A percentile compares a stretch with the other conserved stretches of the same genome.
phyloP scores from a whole-genome alignment of 2,113 vertebrate species.

The Sylvilagus bachmani region DNA sequence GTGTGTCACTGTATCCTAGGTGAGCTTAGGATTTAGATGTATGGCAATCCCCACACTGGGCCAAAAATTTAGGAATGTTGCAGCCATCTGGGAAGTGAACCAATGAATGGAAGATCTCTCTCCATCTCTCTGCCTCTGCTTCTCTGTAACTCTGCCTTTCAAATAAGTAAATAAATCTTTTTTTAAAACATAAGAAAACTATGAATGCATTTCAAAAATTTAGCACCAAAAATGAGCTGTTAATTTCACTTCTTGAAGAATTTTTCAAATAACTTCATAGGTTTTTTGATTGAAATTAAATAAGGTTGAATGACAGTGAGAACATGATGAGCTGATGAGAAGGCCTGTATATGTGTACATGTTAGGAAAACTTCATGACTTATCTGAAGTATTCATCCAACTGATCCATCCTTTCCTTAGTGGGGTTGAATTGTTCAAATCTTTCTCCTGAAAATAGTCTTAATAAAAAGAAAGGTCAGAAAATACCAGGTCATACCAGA shows the following conservation, averaged over 20 bases:
- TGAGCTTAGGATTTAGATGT: not conserved
- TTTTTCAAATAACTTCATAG: too few species aligned
- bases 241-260: too few species aligned
- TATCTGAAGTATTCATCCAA: not conserved
- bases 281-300: not conserved
- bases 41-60: rapidly evolving
- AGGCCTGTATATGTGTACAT: rapidly evolving
- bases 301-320: not conserved
- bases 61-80: not conserved
- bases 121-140: too few species aligned
- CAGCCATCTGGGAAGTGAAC: too few species aligned
- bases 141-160: too few species aligned
- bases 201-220: too few species aligned
- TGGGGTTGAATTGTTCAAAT: not conserved
- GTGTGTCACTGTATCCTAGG: not conserved
- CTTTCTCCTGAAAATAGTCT: not conserved
- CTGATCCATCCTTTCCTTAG: not conserved
- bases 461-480: not conserved
- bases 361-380: not conserved
- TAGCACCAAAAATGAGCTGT: too few species aligned
- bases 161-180: too few species aligned
- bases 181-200: too few species aligned
- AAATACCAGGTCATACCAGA: not conserved
- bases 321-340: not conserved
- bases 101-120: too few species aligned